These are phyloP conservation scores for Microcebus jonahi DNA, from an alignment of 2,113 vertebrate species.

Conservation along the genomic window DNA sequence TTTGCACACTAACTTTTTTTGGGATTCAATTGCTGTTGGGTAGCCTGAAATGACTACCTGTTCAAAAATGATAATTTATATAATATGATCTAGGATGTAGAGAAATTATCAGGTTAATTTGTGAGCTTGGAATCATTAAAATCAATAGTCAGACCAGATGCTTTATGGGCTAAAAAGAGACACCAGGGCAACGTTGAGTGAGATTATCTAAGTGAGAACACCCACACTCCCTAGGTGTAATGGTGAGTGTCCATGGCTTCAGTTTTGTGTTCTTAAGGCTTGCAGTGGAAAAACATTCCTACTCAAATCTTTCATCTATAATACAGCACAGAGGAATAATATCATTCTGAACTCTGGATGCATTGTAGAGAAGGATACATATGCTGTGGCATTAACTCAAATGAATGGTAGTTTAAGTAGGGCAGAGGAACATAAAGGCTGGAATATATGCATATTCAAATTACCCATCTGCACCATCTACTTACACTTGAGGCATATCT, in stretches of 20 bases:
- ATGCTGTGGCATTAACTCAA: slow-evolving; percentile 60
- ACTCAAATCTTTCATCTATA: slow-evolving; percentile 63
- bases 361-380: slow-evolving; percentile 38
- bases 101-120: slow-evolving; percentile 53
- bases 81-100: background rate
- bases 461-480: slow-evolving; percentile 69
- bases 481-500: slow-evolving; percentile 74
- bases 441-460: slow-evolving; percentile 79
- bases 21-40: slow-evolving; percentile 31
- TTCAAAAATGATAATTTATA: slow-evolving; percentile 58
- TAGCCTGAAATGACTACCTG: slow-evolving; percentile 43
- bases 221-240: slow-evolving; percentile 15
- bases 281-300: background rate
- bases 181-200: background rate
- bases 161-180: slow-evolving; percentile 35
- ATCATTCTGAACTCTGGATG: slow-evolving; percentile 48
- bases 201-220: slow-evolving; percentile 45
- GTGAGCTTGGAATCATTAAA: slow-evolving; percentile 35
- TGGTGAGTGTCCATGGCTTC: slow-evolving; percentile 5
- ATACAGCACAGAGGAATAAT: slow-evolving; percentile 55
- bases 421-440: slow-evolving; percentile 65
- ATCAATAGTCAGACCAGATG: slow-evolving; percentile 21
- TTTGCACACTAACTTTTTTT: slow-evolving; percentile 7
- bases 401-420: slow-evolving; percentile 69
- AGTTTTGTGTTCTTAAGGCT: slow-evolving; percentile 43